These are phyloP conservation scores for Pollicipes pollicipes DNA, from an alignment of 1,140 invertebrate genomes.

Conservation along the genomic window DNA sequence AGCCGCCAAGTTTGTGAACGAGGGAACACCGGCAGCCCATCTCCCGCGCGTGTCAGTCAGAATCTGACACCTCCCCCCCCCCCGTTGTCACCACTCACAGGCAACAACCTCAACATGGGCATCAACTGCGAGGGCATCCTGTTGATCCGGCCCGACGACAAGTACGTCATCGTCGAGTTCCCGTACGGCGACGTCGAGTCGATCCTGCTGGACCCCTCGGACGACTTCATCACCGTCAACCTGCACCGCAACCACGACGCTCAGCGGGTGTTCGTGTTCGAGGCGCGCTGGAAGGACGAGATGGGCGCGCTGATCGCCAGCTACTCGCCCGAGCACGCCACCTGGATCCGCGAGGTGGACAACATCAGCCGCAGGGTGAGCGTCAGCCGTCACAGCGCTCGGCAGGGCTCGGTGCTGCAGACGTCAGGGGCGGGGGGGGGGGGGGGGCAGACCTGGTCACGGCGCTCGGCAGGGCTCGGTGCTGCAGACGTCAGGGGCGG, in stretches of 20 bases:
- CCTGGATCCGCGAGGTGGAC: constrained; percentile 69
- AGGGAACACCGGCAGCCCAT: too few relatives aligned
- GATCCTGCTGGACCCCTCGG: constrained; percentile 76
- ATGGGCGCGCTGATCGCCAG: constrained; percentile 81
- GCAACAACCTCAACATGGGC: constrained; percentile 49
- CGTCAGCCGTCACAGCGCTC: too few relatives aligned
- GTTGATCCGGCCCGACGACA: constrained; percentile 71
- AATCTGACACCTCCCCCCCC: too few relatives aligned
- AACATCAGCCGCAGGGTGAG: not conserved
- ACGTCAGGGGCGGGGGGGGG: too few relatives aligned
- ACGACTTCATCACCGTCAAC: constrained; percentile 73
- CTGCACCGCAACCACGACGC: constrained; percentile 41
- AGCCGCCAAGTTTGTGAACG: too few relatives aligned
- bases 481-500: too few relatives aligned
- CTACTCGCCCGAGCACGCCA: constrained; percentile 65
- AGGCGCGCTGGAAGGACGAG: constrained; percentile 70
- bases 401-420: too few relatives aligned
- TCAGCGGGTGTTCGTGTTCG: constrained; percentile 82
- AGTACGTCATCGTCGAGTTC: constrained; percentile 73
- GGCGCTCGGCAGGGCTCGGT: too few relatives aligned
- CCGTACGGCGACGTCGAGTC: constrained; percentile 71
- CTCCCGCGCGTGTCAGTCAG: too few relatives aligned
- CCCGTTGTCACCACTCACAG: constrained; percentile 16
- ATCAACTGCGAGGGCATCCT: constrained; percentile 81
- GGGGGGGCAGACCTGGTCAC: too few relatives aligned